Base-by-base conservation (phyloP, 2,113 vertebrate genomes). In the Elephas maximus region DNA sequence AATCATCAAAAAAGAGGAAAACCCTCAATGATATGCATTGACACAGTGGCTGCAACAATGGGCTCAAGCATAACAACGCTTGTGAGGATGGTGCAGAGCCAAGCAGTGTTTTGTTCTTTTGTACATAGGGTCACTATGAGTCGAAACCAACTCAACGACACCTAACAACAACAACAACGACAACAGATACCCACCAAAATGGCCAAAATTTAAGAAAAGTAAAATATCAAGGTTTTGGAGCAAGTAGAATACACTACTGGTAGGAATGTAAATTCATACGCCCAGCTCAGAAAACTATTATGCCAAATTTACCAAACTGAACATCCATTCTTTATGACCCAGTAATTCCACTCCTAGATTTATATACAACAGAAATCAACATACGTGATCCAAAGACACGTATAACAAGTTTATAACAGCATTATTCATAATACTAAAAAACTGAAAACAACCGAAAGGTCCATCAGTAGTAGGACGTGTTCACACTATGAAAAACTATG, bases 371-470 rank as follows among this genome's bases (percentile, higher is more conserved):
- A 88, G 26, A 60, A 87, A 45, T 74, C 37, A 90, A 26, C 24
- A 69, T 33, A n/a, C 53, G 2, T 57, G 20, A 44, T 76, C 51
- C 60, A 44, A 88, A 80, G 3, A 76, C 18, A 88, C 10, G 48
- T 51, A n/a, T 8, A 53, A 84, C 26, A 71, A 82, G 5, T 89
- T 73, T 9, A 17, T 37, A 63, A 41, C 0, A 41, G n/a, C 11
- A 15, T 63, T 82, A 10, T 23, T 87, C 18, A 28, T 18, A 77
- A 57, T 84, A 71, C 71, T 88, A 30, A 62, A 92, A 85, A 41
- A 65, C 15, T 73, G 24, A 65, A 91, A 95, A 71, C 5, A 88
- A 71, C 6, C 91, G 23, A 89, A 74, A 63, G 92, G 90, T 23
- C 41, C 62, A 81, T 48, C 74, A 73, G 48, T 60, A 79, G n/a